Base-by-base conservation (phyloP, 2,888 invertebrate genomes). In the Acanthoscelides obtectus region DNA sequence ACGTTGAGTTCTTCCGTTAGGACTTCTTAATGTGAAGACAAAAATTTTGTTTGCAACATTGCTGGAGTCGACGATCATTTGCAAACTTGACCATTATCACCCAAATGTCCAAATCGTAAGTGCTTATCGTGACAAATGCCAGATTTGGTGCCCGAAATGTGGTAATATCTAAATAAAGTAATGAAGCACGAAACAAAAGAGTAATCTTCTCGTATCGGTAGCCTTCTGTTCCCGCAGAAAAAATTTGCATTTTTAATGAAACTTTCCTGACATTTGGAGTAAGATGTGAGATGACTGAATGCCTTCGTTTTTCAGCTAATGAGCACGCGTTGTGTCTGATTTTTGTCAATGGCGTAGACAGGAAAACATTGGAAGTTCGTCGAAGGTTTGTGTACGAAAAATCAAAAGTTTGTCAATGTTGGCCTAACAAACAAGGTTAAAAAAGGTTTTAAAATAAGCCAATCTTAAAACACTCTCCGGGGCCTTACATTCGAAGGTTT, bases 241-340 rank as follows among this genome's bases (percentile, higher is more conserved):
- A 68, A 68, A 71, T 71, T 68, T 71, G 63, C 71, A 71, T 71
- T 22, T 66, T 66, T 69, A 65, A 69, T 64, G 65, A 69, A 64
- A 22, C 8, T 22, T 17, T 17, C 45, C 12, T 45, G 45, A 3
- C 6, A 25, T 25, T 25, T 25, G 3, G 25, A 45, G 45, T 45
- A 45, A 45, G 45, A 45, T 17, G 45, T 45, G 17, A 45, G 45
- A 17, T 45, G 6, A 5, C 17, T 12, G 12, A 17, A 45, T 45
- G 45, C 5, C 12, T 12, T 45, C 17, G 12, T n/a, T 45, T 45
- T 45, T 45, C 45, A 45, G 17, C 8, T 45, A 45, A 45, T 45
- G 6, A 17, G 45, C 12, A 6, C 1, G 45, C 12, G 17, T 45
- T 45, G 45, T 12, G 17, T 25, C 6, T 17, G 45, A 45, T 12